phyloP scores from a whole-genome alignment of 2,888 invertebrate genomes.

The Sesia bembeciformis region DNA sequence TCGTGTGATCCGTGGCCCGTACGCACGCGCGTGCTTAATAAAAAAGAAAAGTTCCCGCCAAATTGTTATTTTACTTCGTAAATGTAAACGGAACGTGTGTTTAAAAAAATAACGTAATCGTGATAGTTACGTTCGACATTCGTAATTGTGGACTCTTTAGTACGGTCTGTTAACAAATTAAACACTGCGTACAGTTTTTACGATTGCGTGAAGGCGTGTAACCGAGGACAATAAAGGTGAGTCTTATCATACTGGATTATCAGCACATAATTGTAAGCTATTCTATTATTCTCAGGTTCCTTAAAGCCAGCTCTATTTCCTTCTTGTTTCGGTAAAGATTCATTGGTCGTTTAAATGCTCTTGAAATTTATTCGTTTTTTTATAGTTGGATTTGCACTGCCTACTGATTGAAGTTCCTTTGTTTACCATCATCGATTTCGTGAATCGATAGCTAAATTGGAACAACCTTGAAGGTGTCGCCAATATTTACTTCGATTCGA shows the following conservation, averaged over 20 bases:
- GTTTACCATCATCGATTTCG: neutral
- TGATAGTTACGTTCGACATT: constrained; percentile 2
- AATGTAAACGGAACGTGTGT: constrained; percentile 2
- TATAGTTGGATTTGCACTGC: too few species aligned
- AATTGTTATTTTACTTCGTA: constrained; percentile 8
- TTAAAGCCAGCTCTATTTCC: too few species aligned
- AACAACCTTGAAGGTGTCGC: constrained; percentile 47
- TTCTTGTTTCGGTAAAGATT: too few species aligned
- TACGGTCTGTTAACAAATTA: constrained; percentile 25
- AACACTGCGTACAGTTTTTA: constrained; percentile 19
- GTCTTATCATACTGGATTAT: constrained; percentile 5
- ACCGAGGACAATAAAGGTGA: constrained; percentile 37
- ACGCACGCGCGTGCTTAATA: constrained; percentile 29
- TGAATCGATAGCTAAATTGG: constrained; percentile 25
- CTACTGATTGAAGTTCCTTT: neutral
- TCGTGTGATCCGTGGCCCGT: constrained; percentile 45
- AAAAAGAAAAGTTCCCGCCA: constrained; percentile 14
- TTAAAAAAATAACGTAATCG: constrained; percentile 2
- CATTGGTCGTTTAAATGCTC: too few species aligned
- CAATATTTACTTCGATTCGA: constrained; percentile 39
- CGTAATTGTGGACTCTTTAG: constrained; percentile 8
- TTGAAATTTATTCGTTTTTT: too few species aligned
- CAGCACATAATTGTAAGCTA: too few species aligned
- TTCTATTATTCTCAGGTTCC: too few species aligned
- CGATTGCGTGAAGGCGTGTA: constrained; percentile 18